These are phyloP conservation scores for Petrolisthes manimaculis DNA, from an alignment of 2,888 invertebrate genomes.

Conservation along the genomic window DNA sequence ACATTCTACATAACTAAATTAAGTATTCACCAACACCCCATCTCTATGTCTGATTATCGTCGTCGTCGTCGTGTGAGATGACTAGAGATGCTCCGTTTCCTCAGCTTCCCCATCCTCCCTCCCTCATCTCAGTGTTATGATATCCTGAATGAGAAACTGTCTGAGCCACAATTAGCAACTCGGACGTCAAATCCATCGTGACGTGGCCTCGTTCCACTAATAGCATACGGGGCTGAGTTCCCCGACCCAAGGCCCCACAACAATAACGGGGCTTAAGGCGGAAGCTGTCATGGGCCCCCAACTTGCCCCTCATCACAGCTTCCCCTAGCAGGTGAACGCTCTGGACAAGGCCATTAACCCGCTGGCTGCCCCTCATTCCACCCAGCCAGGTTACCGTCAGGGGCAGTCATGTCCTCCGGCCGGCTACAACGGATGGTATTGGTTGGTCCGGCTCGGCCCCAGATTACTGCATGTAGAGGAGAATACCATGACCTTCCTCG, in stretches of 20 bases:
- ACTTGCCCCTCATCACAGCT: conserved; percentile 10
- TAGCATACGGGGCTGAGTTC: conserved; percentile 1
- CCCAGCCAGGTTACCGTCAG: background rate
- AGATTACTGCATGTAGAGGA: conserved; percentile 9
- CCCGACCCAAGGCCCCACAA: background rate
- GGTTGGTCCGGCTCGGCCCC: background rate
- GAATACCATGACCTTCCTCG: too few relatives aligned
- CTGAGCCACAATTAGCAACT: conserved; percentile 12
- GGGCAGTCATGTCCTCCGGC: background rate
- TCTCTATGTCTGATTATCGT: too few relatives aligned
- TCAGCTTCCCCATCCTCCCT: background rate
- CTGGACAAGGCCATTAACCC: background rate
- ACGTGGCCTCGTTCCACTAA: too few relatives aligned
- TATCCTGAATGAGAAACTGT: conserved; percentile 1
- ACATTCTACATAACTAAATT: too few relatives aligned
- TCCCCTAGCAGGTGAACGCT: background rate
- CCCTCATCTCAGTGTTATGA: background rate
- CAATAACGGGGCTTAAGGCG: conserved; percentile 12
- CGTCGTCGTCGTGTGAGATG: too few relatives aligned
- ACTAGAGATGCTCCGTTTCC: background rate
- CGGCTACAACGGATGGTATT: background rate
- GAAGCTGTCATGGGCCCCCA: conserved; percentile 7
- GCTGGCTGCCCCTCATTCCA: background rate
- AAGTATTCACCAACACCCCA: too few relatives aligned
- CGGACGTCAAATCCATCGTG: conserved; percentile 18